Base-by-base conservation (phyloP, 2,797 vertebrate species). In the Scarus forsteni region DNA sequence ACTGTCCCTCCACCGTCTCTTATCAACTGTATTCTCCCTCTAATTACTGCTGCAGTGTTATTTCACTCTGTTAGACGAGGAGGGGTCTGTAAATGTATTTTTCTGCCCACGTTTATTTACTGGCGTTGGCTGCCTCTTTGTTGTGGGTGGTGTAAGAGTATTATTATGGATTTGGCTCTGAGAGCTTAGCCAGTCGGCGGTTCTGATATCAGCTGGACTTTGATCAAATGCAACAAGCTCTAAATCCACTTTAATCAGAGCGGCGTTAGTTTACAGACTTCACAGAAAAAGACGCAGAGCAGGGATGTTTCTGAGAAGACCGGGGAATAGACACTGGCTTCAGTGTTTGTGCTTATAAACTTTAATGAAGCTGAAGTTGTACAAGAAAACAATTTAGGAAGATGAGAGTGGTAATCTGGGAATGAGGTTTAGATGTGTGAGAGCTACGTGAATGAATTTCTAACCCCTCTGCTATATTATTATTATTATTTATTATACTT, bases 181-280 rank as follows among this genome's bases (percentile, higher is more conserved):
- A 75, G 73, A 81, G 87, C 82, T 89, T 84, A 81, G 81, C 80
- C 34, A 75, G 60, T 88, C 77, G 68, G 66, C 83, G 63, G 75
- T 79, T 84, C 73, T 84, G 85, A 89, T 92, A 91, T 92, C 81
- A 74, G 87, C 76, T 73, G 89, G 86, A 88, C 86, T 89, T 89
- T 92, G 90, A 92, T 93, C 86, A 87, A 87, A 88, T 83, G 85
- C 87, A 88, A 84, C 70, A 82, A 85, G 90, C 87, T 81, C 59
- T 68, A 83, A 87, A 90, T 90, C 85, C 79, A 79, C 84, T 92
- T 92, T 90, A 89, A 92, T 92, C 90, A 80, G 73, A 53, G 72
- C 53, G n/a, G 79, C 44, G 65, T 83, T 81, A 38, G 74, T 85
- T 89, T 77, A 83, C 75, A 54, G 72, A 59, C 66, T 65, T 88